A percentile compares a stretch with the other conserved stretches of the same genome.
These are phyloP conservation scores for Parauchenoglanis ngamensis DNA, from an alignment of 2,797 vertebrate species.

Conservation along the genomic window DNA sequence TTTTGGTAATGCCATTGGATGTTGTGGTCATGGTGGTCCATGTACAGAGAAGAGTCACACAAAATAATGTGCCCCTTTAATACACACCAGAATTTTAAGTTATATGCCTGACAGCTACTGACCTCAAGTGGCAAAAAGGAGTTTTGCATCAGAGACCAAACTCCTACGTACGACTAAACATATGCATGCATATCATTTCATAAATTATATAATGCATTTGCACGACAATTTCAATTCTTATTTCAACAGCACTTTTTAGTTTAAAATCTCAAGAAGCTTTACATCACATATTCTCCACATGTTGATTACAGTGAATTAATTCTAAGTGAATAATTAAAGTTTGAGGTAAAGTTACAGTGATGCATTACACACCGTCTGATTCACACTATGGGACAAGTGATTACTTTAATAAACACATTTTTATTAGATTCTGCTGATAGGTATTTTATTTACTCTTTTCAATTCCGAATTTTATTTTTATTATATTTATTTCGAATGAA, in stretches of 20 bases:
- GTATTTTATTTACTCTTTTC: not conserved
- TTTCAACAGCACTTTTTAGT: not conserved
- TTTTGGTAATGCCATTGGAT: not conserved
- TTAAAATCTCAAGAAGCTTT: not conserved
- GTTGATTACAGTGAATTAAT: not conserved
- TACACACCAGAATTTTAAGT: too few species aligned
- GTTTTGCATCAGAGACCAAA: not conserved
- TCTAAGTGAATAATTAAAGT: not conserved
- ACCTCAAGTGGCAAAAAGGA: slow-evolving; percentile 33
- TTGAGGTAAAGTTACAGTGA: not conserved
- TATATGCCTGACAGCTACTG: slow-evolving; percentile 16
- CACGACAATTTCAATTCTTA: not conserved
- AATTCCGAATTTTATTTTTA: not conserved
- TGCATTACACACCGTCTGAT: not conserved
- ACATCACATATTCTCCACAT: not conserved
- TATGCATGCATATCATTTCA: not conserved
- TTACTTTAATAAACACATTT: not conserved
- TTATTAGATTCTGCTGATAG: not conserved
- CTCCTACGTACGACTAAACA: not conserved
- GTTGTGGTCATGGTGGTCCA: not conserved
- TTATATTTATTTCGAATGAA: not conserved
- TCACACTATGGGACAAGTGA: not conserved
- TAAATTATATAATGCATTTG: not conserved
- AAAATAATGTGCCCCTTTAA: not conserved
- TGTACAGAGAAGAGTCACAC: not conserved